phyloP scores from a whole-genome alignment of 2,888 invertebrate genomes.

The Oeneis ivallda region DNA sequence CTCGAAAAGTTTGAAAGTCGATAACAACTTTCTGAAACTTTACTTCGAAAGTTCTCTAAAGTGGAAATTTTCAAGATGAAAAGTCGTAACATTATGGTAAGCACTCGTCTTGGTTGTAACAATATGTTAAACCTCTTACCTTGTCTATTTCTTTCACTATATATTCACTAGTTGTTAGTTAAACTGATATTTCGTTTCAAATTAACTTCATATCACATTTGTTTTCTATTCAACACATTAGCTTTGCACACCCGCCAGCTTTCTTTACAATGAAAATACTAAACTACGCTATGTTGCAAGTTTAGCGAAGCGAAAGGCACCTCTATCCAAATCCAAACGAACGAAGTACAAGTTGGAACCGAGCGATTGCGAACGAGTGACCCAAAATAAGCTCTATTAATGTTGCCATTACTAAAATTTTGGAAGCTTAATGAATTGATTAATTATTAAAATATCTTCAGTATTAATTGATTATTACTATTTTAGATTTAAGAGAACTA shows the following conservation, averaged over 20 bases:
- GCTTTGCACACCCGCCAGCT: constrained; percentile 82
- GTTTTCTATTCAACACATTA: constrained; percentile 57
- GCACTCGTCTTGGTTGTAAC: constrained; percentile 60
- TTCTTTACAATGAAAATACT: constrained; percentile 79
- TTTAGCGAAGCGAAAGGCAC: constrained; percentile 82
- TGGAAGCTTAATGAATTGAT: constrained; percentile 55
- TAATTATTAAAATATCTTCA: not conserved
- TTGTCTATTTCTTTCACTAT: constrained; percentile 77
- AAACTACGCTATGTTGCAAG: constrained; percentile 76
- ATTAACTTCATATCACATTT: constrained; percentile 56
- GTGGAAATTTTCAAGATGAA: constrained; percentile 82
- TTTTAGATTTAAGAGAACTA: not conserved
- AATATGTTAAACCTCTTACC: constrained; percentile 66
- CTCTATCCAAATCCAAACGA: constrained; percentile 75
- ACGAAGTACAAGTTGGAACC: constrained; percentile 78
- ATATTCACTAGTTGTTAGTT: constrained; percentile 51
- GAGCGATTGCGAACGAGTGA: constrained; percentile 67
- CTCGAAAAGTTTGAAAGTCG: constrained; percentile 65
- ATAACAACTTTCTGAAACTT: constrained; percentile 75
- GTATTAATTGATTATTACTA: not conserved
- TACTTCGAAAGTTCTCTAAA: constrained; percentile 76
- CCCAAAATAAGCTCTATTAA: constrained; percentile 80
- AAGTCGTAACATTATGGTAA: constrained; percentile 74
- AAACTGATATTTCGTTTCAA: constrained; percentile 57
- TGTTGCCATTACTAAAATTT: constrained; percentile 69